Evolutionary conservation across 1,140 invertebrate species (phyloP).

Genomic region (Drosophila bocki): DNA sequence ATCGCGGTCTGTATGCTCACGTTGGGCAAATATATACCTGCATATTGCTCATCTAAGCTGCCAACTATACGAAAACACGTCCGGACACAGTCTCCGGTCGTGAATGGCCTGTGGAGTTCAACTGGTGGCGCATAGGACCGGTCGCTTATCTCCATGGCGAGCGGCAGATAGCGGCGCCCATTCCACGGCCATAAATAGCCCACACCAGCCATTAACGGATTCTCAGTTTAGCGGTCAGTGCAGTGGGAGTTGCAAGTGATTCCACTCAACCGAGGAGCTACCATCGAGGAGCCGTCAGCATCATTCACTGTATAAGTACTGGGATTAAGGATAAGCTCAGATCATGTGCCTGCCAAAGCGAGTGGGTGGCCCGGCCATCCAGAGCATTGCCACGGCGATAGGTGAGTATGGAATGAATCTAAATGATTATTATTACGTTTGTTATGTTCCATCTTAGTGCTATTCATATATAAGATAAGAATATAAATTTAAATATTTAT

Average conservation of each 20-base stretch:
- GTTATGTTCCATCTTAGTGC: too few relatives aligned
- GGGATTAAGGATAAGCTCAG: background rate
- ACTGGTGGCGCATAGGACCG: conserved; percentile 52
- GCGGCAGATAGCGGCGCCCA: conserved; percentile 45
- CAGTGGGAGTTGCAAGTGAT: conserved; percentile 4
- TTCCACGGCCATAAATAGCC: conserved; percentile 59
- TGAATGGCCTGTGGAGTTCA: conserved; percentile 32
- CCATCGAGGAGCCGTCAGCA: background rate
- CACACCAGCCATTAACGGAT: conserved; percentile 34
- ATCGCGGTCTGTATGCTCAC: conserved; percentile 73
- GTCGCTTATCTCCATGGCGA: conserved; percentile 25
- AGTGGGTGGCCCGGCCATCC: conserved; percentile 61
- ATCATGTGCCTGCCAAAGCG: conserved; percentile 68
- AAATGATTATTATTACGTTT: background rate
- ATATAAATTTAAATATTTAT: too few relatives aligned
- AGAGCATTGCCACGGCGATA: conserved; percentile 61
- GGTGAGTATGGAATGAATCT: conserved; percentile 42
- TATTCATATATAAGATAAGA: too few relatives aligned
- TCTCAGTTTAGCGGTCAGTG: conserved; percentile 54
- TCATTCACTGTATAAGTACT: background rate
- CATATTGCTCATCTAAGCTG: conserved; percentile 48
- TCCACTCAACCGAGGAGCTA: background rate
- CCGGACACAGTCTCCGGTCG: conserved; percentile 22
- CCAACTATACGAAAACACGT: conserved; percentile 51
- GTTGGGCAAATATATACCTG: conserved; percentile 70